A percentile compares a stretch with the other conserved stretches of the same genome.
Evolutionary conservation across 2,113 vertebrate genomes (phyloP).

Genomic region (Limanda limanda): DNA sequence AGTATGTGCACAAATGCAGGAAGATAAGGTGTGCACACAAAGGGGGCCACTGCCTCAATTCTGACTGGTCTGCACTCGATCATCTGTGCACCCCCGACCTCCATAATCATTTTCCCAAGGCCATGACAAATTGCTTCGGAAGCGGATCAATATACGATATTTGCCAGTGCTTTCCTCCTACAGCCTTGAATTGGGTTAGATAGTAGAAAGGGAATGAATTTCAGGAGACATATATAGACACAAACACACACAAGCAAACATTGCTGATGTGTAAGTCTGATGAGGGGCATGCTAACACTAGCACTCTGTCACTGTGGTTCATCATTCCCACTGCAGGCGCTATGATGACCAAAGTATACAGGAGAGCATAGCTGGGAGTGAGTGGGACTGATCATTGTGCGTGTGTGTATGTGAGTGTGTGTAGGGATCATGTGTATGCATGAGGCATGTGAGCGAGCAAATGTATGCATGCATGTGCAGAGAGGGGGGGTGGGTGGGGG

Average conservation of each 20-base stretch:
- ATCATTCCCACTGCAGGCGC: conserved; percentile 23
- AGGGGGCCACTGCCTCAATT: not conserved
- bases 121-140: conserved; percentile 56
- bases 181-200: conserved; percentile 45
- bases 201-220: conserved; percentile 34
- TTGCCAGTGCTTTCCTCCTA: conserved; percentile 42
- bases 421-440: conserved; percentile 9
- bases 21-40: not conserved
- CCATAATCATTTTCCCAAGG: conserved; percentile 39
- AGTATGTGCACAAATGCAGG: not conserved
- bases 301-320: conserved; percentile 31
- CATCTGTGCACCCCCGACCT: conserved; percentile 35
- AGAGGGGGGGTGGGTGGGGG: not conserved
- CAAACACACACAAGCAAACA: conserved; percentile 16
- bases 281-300: conserved; percentile 28
- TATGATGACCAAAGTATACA: not conserved
- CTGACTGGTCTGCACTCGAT: conserved; percentile 26
- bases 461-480: conserved; percentile 33
- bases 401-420: not conserved
- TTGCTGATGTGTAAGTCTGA: conserved; percentile 12
- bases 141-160: conserved; percentile 65
- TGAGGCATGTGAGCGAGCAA: conserved; percentile 12
- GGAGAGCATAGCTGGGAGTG: not conserved
- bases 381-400: not conserved
- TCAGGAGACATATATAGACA: conserved; percentile 11